Evolutionary conservation across 1,140 invertebrate species (phyloP), one percentile per base, ranked within the genome.

Genomic region (Drosophila erecta): DNA sequence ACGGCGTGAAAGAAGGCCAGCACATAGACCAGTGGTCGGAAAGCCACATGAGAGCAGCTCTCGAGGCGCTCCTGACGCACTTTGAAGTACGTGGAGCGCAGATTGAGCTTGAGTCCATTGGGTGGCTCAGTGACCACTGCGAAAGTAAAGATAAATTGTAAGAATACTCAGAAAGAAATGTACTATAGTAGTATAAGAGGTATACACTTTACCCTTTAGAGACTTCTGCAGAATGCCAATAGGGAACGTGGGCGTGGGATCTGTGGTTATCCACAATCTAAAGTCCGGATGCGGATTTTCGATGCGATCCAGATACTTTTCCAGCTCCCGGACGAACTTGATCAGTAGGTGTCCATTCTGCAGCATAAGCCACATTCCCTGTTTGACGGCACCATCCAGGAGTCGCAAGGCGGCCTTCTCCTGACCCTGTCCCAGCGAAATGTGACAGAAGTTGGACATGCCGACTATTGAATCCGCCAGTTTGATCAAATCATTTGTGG

Each of bases 1-100:
- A 98, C 97, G 24, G 96, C 97, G 91, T 98, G 97, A 93, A 98
- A 98, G 93, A 98, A 98, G 1, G 96, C 96, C 7, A 98, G 92
- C 1, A 97, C 96, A 87, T 97, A 98, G 38, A 98, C 93, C 1
- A 98, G 92, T 30, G 96, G 93, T 77, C 96, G 95, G 92, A 96
- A 98, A 14, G 94, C 93, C 1, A 94, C 92, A 93, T 98, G 97
- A 0, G 93, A 73, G 89, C 96, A 98, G 20, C 94, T 93, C 15
- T 96, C 94, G 37, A 98, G 92, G 8, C 94, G 94, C 60, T 95
- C 94, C 15, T 94, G 87, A 2, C 95, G 93, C 93, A 98, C 96
- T 93, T 97, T 98, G 84, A 96, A 95, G 91, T 96, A 98, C 0
- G 97, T 98, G 74, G 96, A 97, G 56, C 95, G 94, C n/a, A 98